Evolutionary conservation across 1,140 invertebrate genomes (phyloP).

Genomic region (Pseudomyrmex concolor): DNA sequence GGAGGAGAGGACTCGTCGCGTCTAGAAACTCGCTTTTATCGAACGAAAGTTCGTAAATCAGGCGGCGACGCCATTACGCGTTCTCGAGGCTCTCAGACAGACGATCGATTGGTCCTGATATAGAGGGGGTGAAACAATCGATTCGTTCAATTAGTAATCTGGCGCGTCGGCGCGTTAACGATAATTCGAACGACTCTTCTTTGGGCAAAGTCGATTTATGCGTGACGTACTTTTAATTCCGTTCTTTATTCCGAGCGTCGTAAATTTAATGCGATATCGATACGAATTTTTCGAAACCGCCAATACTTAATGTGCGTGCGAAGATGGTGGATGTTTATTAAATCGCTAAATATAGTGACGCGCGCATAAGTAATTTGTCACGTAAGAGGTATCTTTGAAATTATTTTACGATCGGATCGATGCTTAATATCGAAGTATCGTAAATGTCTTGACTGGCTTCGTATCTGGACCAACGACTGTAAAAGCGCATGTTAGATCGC

Average conservation of each 20-base stretch:
- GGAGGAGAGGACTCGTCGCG: background rate
- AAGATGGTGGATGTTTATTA: no score
- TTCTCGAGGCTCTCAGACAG: constrained; percentile 66
- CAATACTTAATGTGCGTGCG: no score
- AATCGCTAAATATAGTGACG: no score
- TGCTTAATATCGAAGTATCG: constrained; percentile 7
- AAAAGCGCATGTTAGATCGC: background rate
- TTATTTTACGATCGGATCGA: background rate
- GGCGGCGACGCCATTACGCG: constrained; percentile 32
- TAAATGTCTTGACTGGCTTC: background rate
- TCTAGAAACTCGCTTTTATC: constrained; percentile 63
- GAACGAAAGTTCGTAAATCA: constrained; percentile 72
- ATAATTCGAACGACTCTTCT: constrained; percentile 11
- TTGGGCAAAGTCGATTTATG: background rate
- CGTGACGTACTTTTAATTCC: constrained; percentile 6
- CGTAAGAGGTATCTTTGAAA: no score
- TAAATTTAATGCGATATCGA: background rate
- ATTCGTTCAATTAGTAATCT: constrained; percentile 76
- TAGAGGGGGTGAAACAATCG: constrained; percentile 65
- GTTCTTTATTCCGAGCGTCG: background rate
- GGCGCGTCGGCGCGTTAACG: background rate
- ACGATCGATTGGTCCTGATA: constrained; percentile 58
- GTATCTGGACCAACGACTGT: background rate
- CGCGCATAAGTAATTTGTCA: background rate
- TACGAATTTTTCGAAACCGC: no score